Conservation (phyloP, 2,888 invertebrate species). For the Pemphredon lugubris region DNA sequence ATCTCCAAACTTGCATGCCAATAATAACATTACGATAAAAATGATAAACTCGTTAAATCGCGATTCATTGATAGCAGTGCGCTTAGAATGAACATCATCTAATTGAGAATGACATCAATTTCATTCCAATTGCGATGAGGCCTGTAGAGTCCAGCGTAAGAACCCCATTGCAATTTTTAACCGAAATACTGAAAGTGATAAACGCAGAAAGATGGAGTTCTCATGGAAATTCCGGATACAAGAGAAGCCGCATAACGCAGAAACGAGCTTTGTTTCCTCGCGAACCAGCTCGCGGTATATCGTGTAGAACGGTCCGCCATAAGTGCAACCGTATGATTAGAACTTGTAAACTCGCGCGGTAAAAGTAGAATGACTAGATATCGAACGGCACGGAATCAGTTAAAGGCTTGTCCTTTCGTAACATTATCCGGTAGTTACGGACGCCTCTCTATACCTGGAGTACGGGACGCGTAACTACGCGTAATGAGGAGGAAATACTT, state of each 20-base stretch:
- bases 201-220: neutral
- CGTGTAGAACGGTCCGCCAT: neutral
- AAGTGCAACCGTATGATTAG: too few species aligned
- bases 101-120: too few species aligned
- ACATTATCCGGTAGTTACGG: conserved; percentile 27
- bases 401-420: conserved; percentile 36
- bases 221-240: neutral
- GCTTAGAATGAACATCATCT: too few species aligned
- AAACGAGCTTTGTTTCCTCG: too few species aligned
- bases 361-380: conserved; percentile 44
- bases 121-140: too few species aligned
- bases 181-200: neutral
- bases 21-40: too few species aligned
- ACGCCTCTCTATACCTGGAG: conserved; percentile 11
- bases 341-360: conserved; percentile 30
- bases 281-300: neutral
- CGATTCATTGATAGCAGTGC: too few species aligned
- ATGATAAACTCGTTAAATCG: neutral
- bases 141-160: too few species aligned
- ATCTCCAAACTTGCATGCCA: too few species aligned
- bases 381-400: conserved; percentile 16
- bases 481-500: conserved; percentile 24
- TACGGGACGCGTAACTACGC: too few species aligned
- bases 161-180: too few species aligned
- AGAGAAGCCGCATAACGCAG: too few species aligned